Conservation (phyloP, 2,113 vertebrate genomes). For the Spermophilus dauricus region DNA sequence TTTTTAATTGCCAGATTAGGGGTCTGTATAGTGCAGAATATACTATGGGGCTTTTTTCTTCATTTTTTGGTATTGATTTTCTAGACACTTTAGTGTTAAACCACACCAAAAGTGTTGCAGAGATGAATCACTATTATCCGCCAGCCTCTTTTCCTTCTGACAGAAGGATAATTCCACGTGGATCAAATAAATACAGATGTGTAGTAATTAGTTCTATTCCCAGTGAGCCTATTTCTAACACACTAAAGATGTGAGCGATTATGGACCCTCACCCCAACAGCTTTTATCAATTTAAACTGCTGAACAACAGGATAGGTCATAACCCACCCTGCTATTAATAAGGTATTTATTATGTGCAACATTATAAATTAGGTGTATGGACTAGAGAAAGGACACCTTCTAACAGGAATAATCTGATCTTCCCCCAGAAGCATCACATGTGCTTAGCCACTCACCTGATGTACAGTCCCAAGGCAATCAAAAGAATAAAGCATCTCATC, state of each 20-base stretch:
- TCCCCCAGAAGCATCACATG: constrained; percentile 90
- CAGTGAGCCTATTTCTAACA: constrained; percentile 96
- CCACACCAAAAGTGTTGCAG: constrained; percentile 95
- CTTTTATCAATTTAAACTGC: constrained; percentile 99
- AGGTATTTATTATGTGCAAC: constrained; percentile 93
- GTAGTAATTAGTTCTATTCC: constrained; percentile 99
- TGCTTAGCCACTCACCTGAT: constrained; percentile 93
- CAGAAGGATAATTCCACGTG: constrained; percentile 99
- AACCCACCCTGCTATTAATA: constrained; percentile 97
- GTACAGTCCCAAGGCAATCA: constrained; percentile 93
- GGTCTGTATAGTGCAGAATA: constrained; percentile 69
- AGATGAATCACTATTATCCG: constrained; percentile 97
- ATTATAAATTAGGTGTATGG: constrained; percentile 91
- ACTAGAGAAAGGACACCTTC: constrained; percentile 79
- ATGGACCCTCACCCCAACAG: constrained; percentile 95
- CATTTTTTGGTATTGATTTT: constrained; percentile 95
- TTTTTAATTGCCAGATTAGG: constrained; percentile 66
- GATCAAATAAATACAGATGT: constrained; percentile 99
- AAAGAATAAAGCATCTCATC: constrained; percentile 90
- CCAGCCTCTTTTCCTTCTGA: constrained; percentile 96
- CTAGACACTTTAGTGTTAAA: constrained; percentile 93
- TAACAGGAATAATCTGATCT: constrained; percentile 84
- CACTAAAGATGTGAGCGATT: constrained; percentile 98
- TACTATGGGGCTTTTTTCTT: constrained; percentile 81
- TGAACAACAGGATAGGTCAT: constrained; percentile 97